Percentiles rank a stretch among this genome's conserved stretches.
phyloP scores from a whole-genome alignment of 2,113 vertebrate genomes.

The Eulemur rufifrons region DNA sequence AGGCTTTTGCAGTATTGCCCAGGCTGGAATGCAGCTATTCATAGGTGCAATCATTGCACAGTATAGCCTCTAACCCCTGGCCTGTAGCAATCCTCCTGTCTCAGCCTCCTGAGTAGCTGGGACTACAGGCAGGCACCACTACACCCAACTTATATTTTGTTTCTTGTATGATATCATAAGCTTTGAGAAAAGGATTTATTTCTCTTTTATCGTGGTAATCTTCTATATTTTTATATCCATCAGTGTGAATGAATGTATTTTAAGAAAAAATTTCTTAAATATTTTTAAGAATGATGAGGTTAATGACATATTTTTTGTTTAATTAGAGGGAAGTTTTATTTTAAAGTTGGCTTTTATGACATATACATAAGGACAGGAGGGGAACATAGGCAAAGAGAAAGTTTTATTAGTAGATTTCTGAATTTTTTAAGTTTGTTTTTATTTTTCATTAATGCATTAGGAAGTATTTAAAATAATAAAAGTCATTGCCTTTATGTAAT shows the following conservation, averaged over 20 bases:
- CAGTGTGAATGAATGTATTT: background rate
- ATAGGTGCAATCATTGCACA: too few species aligned
- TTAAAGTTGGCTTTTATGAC: background rate
- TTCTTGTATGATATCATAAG: constrained; percentile 1
- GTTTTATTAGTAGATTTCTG: background rate
- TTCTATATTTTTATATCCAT: background rate
- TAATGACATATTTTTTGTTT: background rate
- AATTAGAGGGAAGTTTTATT: background rate
- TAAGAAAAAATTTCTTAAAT: background rate
- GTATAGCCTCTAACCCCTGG: too few species aligned
- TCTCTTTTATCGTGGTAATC: constrained; percentile 16
- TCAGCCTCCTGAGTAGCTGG: too few species aligned
- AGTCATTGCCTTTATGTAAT: background rate
- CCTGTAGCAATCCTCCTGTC: too few species aligned
- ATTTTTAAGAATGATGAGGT: background rate
- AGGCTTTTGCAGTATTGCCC: too few species aligned
- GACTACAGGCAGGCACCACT: too few species aligned
- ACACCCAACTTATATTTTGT: background rate
- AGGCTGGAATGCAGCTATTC: too few species aligned
- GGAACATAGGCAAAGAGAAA: background rate
- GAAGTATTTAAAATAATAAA: background rate
- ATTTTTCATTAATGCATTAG: background rate
- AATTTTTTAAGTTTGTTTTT: background rate
- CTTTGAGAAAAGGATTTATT: background rate
- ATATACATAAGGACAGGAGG: background rate